Percentiles rank a stretch among this genome's conserved stretches.
Evolutionary conservation across 2,797 vertebrate genomes (phyloP).

Genomic region (Cetoscarus ocellatus): DNA sequence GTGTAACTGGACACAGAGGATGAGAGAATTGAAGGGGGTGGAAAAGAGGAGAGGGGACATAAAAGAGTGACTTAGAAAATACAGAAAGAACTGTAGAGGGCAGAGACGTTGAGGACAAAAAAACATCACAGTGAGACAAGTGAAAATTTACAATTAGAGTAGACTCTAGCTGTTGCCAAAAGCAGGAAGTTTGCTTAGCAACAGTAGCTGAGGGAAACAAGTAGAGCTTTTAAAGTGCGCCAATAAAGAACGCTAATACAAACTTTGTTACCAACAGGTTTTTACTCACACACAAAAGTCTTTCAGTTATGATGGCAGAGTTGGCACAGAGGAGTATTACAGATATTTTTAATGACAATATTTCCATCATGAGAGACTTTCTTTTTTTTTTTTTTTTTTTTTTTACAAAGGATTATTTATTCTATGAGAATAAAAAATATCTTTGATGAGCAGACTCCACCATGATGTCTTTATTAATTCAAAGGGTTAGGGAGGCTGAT

Average conservation of each 20-base stretch:
- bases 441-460: no score
- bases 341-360: background rate
- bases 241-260: slow-evolving; percentile 21
- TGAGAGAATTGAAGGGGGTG: slow-evolving; percentile 42
- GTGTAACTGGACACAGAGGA: slow-evolving; percentile 56
- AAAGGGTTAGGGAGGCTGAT: no score
- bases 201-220: slow-evolving; percentile 57
- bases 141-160: slow-evolving; percentile 71
- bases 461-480: no score
- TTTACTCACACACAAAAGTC: slow-evolving; percentile 1
- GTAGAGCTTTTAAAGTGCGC: slow-evolving; percentile 48
- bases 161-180: slow-evolving; percentile 66
- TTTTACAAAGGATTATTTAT: no score
- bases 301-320: background rate
- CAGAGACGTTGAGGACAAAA: slow-evolving; percentile 67
- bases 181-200: slow-evolving; percentile 73
- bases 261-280: slow-evolving; percentile 16
- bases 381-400: no score
- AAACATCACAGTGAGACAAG: slow-evolving; percentile 65
- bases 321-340: background rate
- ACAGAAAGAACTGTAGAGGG: slow-evolving; percentile 53
- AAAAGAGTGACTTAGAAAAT: slow-evolving; percentile 69
- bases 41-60: slow-evolving; percentile 42
- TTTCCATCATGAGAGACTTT: no score
- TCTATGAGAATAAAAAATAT: no score